Evolutionary conservation across 2,888 invertebrate species (phyloP), one percentile per base, ranked within the genome.

Genomic region (Lapara coniferarum): DNA sequence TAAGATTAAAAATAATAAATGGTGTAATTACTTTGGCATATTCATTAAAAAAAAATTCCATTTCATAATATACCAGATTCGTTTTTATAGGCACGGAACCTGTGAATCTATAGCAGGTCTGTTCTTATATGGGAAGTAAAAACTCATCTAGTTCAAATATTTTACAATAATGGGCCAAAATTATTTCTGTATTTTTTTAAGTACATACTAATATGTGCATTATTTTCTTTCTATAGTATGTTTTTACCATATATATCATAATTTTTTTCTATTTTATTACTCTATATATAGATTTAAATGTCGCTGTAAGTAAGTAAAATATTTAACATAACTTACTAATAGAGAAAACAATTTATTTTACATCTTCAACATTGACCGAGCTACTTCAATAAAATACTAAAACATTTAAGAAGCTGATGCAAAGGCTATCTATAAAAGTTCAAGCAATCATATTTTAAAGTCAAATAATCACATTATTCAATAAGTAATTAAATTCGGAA

Each of bases 1-100:
- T 63, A 49, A 63, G 63, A 63, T 63, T 49, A 63, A 44, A 59
- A 44, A 56, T 25, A 63, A 10, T 10, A 63, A 63, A 63, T 19
- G 19, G 63, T 63, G 4, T 49, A 16, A 49, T 13, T 46, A 63
- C 63, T 63, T 63, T 63, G 63, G 63, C 16, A 63, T 59, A 44
- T 30, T 46, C 8, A 6, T 12, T 25, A 25, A 59, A 10, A 16
- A 10, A 46, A 0, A 44, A 2, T 46, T 46, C 16, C 2, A 44
- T 16, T 46, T 59, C 2, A 0, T 16, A 5, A 16, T 16, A 10
- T 59, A 16, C 0, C 30, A n/a, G 16, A 59, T 44, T 16, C 10
- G 10, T 16, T 19, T 63, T 46, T 16, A 12, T 49, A 59, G n/a
- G 16, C 44, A 37, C 44, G 10, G 44, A 10, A 59, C 59, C 59